phyloP scores from a whole-genome alignment of 1,140 invertebrate species.

The Ceratosolen solmsi region DNA sequence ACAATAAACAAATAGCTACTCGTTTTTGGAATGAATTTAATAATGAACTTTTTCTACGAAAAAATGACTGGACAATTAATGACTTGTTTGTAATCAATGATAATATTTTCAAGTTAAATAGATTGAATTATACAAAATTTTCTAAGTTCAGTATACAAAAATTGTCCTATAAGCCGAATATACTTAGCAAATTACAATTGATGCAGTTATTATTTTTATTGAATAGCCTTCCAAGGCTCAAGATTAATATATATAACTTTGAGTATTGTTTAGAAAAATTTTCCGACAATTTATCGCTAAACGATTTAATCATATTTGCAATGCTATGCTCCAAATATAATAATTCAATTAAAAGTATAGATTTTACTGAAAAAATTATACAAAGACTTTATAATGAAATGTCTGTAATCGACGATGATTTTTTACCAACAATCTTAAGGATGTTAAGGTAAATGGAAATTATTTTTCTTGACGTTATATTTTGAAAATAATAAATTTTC shows the following conservation, averaged over 20 bases:
- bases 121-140: slow-evolving; percentile 67
- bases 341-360: slow-evolving; percentile 70
- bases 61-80: slow-evolving; percentile 64
- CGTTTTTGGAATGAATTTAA: slow-evolving; percentile 74
- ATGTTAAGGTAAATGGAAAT: slow-evolving; percentile 63
- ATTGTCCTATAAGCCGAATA: slow-evolving; percentile 64
- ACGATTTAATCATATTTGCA: slow-evolving; percentile 76
- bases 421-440: slow-evolving; percentile 75
- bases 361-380: slow-evolving; percentile 70
- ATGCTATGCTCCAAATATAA: slow-evolving; percentile 79
- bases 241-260: slow-evolving; percentile 74
- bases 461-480: background rate
- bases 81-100: slow-evolving; percentile 73
- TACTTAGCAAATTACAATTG: background rate
- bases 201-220: background rate
- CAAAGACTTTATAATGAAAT: slow-evolving; percentile 63
- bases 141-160: slow-evolving; percentile 71
- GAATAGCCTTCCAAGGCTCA: background rate
- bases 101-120: slow-evolving; percentile 70
- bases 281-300: slow-evolving; percentile 69
- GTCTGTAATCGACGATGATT: slow-evolving; percentile 71
- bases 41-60: slow-evolving; percentile 70
- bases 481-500: background rate
- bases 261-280: slow-evolving; percentile 71
- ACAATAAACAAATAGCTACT: background rate